These are phyloP conservation scores for Bujurquina vittata DNA, from an alignment of 2,113 vertebrate genomes.

Conservation along the genomic window DNA sequence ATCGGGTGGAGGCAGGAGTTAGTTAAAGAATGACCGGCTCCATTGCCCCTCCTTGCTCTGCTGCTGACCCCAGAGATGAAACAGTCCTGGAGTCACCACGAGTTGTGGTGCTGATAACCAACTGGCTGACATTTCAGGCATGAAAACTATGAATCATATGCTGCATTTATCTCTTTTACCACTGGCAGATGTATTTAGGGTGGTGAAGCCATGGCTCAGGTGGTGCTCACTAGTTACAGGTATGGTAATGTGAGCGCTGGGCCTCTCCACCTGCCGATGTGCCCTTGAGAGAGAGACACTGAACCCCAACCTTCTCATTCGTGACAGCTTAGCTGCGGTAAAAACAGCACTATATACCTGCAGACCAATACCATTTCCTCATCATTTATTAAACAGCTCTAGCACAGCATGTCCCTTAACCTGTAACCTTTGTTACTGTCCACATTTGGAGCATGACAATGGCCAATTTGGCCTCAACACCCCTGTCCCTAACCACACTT, in stretches of 20 bases:
- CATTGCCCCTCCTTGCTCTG: slow-evolving; percentile 17
- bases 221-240: not conserved
- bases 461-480: slow-evolving; percentile 61
- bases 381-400: slow-evolving; percentile 74
- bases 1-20: slow-evolving; percentile 21
- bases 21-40: slow-evolving; percentile 4
- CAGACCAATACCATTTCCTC: slow-evolving; percentile 16
- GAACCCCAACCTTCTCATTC: not conserved
- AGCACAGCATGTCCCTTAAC: slow-evolving; percentile 56
- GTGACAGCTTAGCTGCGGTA: not conserved
- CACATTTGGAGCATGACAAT: slow-evolving; percentile 38
- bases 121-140: not conserved
- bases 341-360: not conserved
- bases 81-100: not conserved
- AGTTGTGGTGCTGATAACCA: not conserved
- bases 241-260: not conserved
- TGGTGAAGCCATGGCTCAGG: not conserved
- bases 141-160: not conserved
- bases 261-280: not conserved
- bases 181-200: not conserved
- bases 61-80: slow-evolving; percentile 6
- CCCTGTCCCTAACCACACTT: slow-evolving; percentile 61
- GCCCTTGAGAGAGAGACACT: not conserved
- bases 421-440: slow-evolving; percentile 54
- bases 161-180: slow-evolving; percentile 20